Percentiles rank a stretch among this genome's conserved stretches.
Evolutionary conservation across 2,113 vertebrate genomes (phyloP).

Genomic region (Platanista minor): DNA sequence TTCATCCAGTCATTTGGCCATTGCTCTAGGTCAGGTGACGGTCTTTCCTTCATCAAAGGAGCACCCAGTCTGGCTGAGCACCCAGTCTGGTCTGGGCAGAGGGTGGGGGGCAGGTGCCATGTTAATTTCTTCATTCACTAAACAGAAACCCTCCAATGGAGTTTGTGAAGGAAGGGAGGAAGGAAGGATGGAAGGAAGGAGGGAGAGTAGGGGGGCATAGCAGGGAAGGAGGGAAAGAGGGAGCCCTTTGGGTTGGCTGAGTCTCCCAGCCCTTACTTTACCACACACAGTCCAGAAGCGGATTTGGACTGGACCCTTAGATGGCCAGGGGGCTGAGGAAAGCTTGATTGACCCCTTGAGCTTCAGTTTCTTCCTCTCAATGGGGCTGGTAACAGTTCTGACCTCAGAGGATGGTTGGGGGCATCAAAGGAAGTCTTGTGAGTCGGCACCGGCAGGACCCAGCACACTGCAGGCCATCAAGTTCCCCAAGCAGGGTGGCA

Average conservation of each 20-base stretch:
- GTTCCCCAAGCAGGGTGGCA: neutral
- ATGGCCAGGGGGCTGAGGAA: neutral
- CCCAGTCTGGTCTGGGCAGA: neutral
- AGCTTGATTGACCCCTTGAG: neutral
- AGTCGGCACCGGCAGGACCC: neutral
- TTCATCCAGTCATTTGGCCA: neutral
- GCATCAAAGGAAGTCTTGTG: neutral
- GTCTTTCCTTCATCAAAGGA: neutral
- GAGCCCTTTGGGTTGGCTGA: neutral
- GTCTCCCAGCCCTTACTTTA: neutral
- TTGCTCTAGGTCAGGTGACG: neutral
- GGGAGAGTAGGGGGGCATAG: too few species aligned
- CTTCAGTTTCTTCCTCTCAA: neutral
- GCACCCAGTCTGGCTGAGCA: neutral
- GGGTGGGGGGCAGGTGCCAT: neutral
- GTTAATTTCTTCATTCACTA: neutral
- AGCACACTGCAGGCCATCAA: neutral
- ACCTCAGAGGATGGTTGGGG: neutral
- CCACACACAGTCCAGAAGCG: neutral
- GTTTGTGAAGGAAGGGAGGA: neutral
- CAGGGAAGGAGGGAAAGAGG: neutral
- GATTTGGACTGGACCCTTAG: neutral
- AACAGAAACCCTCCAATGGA: neutral
- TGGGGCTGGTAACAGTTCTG: neutral
- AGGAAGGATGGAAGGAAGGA: neutral